Conservation (phyloP, 2,113 vertebrate species). For the Ellobius talpinus region DNA sequence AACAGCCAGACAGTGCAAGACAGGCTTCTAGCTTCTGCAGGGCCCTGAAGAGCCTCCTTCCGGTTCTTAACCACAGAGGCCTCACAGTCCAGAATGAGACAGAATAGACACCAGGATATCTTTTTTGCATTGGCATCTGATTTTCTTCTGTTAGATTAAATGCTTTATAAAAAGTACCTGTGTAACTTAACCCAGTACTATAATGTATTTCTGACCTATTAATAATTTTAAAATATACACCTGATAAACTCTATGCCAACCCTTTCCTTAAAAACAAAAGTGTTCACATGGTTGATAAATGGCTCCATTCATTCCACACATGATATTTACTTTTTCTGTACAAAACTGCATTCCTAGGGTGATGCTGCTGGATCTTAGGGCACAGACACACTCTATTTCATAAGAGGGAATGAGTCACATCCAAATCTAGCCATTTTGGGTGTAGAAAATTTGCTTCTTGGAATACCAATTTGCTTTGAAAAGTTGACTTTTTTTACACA, state of each 20-base stretch:
- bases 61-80: not conserved
- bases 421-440: not conserved
- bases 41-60: not conserved
- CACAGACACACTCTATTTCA: not conserved
- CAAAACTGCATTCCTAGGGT: not conserved
- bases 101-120: not conserved
- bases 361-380: not conserved
- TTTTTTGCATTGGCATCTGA: not conserved
- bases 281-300: not conserved
- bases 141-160: conserved; percentile 24
- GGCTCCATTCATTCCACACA: not conserved
- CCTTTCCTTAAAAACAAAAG: not conserved
- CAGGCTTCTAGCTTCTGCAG: not conserved
- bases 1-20: not conserved
- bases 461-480: not conserved
- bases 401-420: not conserved
- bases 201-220: conserved; percentile 24
- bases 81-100: not conserved
- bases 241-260: not conserved
- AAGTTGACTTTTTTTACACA: not conserved
- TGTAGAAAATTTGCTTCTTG: conserved; percentile 26
- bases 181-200: conserved; percentile 23
- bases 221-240: not conserved
- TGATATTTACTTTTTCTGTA: not conserved
- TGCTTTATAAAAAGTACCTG: not conserved